Evolutionary conservation across 2,113 vertebrate species (phyloP).

Genomic region (Perccottus glenii): DNA sequence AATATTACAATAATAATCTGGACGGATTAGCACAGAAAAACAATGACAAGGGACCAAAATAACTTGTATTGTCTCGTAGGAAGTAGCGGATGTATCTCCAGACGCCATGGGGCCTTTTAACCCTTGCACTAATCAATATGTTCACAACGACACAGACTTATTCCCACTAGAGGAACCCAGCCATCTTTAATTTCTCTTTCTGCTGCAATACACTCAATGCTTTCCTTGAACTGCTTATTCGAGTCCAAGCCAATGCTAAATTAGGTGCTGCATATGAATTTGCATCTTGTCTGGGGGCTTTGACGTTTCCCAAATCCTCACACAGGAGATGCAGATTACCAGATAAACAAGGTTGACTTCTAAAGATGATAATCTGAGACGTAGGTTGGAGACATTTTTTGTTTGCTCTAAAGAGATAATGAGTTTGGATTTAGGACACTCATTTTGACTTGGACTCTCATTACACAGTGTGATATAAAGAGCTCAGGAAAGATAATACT

Average conservation of each 20-base stretch:
- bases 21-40: constrained; percentile 35
- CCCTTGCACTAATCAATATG: constrained; percentile 34
- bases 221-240: background rate
- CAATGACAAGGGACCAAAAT: constrained; percentile 16
- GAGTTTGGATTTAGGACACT: constrained; percentile 60
- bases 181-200: constrained; percentile 6
- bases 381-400: constrained; percentile 38
- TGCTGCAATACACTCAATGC: constrained; percentile 7
- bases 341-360: constrained; percentile 53
- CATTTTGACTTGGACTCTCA: constrained; percentile 50
- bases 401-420: constrained; percentile 45
- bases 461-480: constrained; percentile 40
- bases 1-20: constrained; percentile 62
- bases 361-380: constrained; percentile 46
- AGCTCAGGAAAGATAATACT: too few species aligned
- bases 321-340: constrained; percentile 49
- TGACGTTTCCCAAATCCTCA: constrained; percentile 34
- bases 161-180: constrained; percentile 2
- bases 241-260: background rate
- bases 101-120: constrained; percentile 12
- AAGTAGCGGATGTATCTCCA: constrained; percentile 8
- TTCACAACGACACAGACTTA: background rate
- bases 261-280: constrained; percentile 15
- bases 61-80: background rate
- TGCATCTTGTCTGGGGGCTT: background rate